Evolutionary conservation across 2,888 invertebrate species (phyloP).

Genomic region (Eurytoma adleriae): DNA sequence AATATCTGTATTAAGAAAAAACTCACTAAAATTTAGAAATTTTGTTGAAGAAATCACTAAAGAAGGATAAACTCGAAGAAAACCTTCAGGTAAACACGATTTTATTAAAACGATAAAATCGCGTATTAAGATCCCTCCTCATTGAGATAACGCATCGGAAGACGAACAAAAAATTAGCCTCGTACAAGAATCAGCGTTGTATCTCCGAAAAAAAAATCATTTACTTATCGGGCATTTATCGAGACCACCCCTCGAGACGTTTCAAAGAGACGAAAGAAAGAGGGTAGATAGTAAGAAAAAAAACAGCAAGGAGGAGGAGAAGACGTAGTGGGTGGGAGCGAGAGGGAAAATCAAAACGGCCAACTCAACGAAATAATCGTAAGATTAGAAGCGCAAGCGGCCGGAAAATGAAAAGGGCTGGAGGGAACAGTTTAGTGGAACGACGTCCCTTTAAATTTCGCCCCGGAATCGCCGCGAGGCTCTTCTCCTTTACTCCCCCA

Average conservation of each 20-base stretch:
- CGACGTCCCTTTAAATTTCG: conserved; percentile 44
- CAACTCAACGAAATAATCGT: conserved; percentile 46
- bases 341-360: conserved; percentile 33
- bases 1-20: too few relatives aligned
- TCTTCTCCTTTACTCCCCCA: not conserved
- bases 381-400: conserved; percentile 46
- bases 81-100: too few relatives aligned
- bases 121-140: too few relatives aligned
- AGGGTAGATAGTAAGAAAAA: not conserved
- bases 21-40: too few relatives aligned
- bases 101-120: too few relatives aligned
- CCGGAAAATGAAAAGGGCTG: conserved; percentile 48
- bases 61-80: too few relatives aligned
- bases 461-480: conserved; percentile 18
- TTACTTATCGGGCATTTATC: too few relatives aligned
- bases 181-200: too few relatives aligned
- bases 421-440: conserved; percentile 46
- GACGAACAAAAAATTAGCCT: too few relatives aligned
- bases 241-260: not conserved
- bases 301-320: conserved; percentile 4
- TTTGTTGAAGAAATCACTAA: too few relatives aligned
- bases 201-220: too few relatives aligned
- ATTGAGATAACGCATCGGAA: too few relatives aligned
- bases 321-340: not conserved
- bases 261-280: conserved; percentile 3